A percentile compares a stretch with the other conserved stretches of the same genome.
These are phyloP conservation scores for Heliconius congener DNA, from an alignment of 1,140 invertebrate genomes.

Conservation along the genomic window DNA sequence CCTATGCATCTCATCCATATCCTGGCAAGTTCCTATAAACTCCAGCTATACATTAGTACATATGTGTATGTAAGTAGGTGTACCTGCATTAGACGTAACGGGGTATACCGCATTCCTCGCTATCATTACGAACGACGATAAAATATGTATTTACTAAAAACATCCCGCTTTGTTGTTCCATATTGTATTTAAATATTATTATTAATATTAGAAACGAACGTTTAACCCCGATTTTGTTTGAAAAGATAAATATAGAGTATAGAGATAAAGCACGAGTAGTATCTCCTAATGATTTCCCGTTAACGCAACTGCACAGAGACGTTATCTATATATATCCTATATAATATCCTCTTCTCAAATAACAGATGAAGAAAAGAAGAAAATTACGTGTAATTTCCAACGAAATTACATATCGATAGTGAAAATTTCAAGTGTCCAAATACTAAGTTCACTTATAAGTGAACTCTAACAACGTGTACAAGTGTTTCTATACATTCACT, in stretches of 20 bases:
- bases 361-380: slow-evolving; percentile 6
- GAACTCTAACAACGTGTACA: background rate
- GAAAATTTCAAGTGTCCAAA: background rate
- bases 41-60: slow-evolving; percentile 21
- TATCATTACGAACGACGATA: slow-evolving; percentile 7
- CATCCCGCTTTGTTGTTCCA: background rate
- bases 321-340: background rate
- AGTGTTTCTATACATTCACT: background rate
- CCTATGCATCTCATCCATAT: background rate
- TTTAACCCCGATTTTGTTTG: background rate
- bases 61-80: background rate
- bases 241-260: background rate
- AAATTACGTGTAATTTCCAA: background rate
- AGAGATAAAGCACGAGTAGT: background rate
- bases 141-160: slow-evolving; percentile 8
- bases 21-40: background rate
- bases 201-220: background rate
- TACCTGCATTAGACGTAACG: slow-evolving; percentile 16
- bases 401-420: background rate
- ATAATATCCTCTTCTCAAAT: background rate
- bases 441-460: background rate
- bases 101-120: slow-evolving; percentile 20
- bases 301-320: slow-evolving; percentile 17
- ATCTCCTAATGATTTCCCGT: slow-evolving; percentile 34
- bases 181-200: background rate